phyloP scores from a whole-genome alignment of 2,113 vertebrate species.

The Anseranas semipalmata region DNA sequence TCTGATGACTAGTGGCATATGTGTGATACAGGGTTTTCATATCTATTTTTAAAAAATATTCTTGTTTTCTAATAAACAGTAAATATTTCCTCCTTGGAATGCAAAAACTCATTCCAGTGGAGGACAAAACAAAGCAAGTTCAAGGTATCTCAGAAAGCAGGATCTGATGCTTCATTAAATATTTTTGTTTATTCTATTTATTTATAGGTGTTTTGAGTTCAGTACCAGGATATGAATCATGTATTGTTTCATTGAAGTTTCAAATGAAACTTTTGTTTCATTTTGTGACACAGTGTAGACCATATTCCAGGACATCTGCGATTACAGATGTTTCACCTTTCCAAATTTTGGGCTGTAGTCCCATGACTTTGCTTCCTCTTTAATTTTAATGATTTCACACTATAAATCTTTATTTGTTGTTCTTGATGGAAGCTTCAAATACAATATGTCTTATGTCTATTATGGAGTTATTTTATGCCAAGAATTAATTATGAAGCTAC shows the following conservation, averaged over 20 bases:
- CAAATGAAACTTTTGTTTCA: too few species aligned
- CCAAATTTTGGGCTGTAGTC: background rate
- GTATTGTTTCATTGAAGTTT: slow-evolving; percentile 8
- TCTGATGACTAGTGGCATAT: background rate
- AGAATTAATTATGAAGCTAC: background rate
- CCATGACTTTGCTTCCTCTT: background rate
- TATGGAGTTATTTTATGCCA: background rate
- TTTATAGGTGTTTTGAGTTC: background rate
- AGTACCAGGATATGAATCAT: slow-evolving; percentile 54
- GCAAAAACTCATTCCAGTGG: background rate
- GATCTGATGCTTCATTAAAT: background rate
- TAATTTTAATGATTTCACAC: background rate
- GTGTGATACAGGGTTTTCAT: background rate
- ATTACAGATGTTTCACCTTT: background rate
- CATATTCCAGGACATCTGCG: background rate
- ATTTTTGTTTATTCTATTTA: background rate
- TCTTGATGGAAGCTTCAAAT: background rate
- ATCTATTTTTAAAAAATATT: background rate
- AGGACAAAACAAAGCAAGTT: slow-evolving; percentile 43
- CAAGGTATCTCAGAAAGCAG: background rate
- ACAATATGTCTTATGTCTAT: background rate
- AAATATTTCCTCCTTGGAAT: slow-evolving; percentile 11
- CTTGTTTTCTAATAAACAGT: background rate
- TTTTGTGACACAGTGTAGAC: background rate
- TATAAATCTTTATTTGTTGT: background rate